phyloP scores from a whole-genome alignment of 2,113 vertebrate genomes.

The Panthera tigris region DNA sequence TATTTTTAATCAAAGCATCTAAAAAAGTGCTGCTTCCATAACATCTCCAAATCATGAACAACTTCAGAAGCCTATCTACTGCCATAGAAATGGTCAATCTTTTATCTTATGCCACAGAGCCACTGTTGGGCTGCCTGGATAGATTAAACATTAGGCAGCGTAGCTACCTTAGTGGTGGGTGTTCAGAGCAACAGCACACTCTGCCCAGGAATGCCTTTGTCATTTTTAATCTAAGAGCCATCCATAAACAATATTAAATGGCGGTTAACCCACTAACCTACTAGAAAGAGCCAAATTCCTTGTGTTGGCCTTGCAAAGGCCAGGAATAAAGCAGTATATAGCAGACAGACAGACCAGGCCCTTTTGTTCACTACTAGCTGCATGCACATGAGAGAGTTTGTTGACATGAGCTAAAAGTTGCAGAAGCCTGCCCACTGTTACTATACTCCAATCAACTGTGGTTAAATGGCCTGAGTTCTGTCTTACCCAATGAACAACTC shows the following conservation, averaged over 20 bases:
- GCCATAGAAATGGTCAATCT: neutral
- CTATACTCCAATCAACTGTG: neutral
- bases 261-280: neutral
- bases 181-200: neutral
- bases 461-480: neutral
- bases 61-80: neutral
- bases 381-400: rapidly evolving
- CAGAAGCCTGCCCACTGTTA: neutral
- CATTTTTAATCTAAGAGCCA: neutral
- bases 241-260: neutral
- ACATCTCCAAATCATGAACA: neutral
- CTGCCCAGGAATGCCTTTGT: neutral
- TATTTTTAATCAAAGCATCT: neutral
- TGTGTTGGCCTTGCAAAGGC: neutral
- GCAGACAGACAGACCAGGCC: neutral
- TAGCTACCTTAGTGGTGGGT: neutral
- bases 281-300: neutral
- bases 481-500: neutral
- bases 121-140: neutral
- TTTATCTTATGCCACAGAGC: neutral
- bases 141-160: no score
- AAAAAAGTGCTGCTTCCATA: neutral
- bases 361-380: neutral
- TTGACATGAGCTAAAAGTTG: neutral
- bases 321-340: neutral